A percentile compares a stretch with the other conserved stretches of the same genome.
Evolutionary conservation across 1,140 invertebrate species (phyloP).

Genomic region (Drosophila ironensis): DNA sequence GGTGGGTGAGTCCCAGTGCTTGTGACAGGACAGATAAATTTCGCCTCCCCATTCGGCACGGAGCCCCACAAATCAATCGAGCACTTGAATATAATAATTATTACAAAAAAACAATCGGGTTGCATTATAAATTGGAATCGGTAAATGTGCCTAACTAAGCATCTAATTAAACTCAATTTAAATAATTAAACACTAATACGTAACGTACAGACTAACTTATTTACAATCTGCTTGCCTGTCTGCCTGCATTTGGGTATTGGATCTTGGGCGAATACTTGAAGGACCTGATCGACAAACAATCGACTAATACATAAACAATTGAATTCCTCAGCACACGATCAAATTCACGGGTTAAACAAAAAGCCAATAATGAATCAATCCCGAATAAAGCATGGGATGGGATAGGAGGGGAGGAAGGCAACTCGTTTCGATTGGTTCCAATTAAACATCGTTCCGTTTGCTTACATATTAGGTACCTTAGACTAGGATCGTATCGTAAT

Average conservation of each 20-base stretch:
- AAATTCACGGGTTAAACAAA: constrained; percentile 29
- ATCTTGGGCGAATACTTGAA: constrained; percentile 18
- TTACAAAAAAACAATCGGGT: constrained; percentile 26
- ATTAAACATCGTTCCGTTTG: constrained; percentile 21
- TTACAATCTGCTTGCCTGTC: constrained; percentile 28
- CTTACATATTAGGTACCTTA: constrained; percentile 31
- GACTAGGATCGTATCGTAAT: constrained; percentile 21
- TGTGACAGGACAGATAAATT: constrained; percentile 12
- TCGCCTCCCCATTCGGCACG: too few relatives aligned
- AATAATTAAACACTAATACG: constrained; percentile 41
- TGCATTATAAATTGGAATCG: constrained; percentile 57
- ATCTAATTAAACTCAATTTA: constrained; percentile 55
- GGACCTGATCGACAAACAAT: constrained; percentile 15
- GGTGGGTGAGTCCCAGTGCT: constrained; percentile 5
- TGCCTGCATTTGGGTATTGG: neutral
- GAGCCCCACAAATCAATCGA: constrained; percentile 11
- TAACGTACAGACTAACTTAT: constrained; percentile 43
- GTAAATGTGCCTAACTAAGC: constrained; percentile 57
- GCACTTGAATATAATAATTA: constrained; percentile 28
- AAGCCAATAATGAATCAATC: constrained; percentile 19
- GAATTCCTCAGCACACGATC: neutral
- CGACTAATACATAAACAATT: constrained; percentile 21
- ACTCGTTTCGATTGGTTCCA: constrained; percentile 8
- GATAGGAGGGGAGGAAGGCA: constrained; percentile 6
- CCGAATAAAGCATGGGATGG: constrained; percentile 1